Conservation (phyloP, 2,888 invertebrate genomes). For the Synergus japonicus region DNA sequence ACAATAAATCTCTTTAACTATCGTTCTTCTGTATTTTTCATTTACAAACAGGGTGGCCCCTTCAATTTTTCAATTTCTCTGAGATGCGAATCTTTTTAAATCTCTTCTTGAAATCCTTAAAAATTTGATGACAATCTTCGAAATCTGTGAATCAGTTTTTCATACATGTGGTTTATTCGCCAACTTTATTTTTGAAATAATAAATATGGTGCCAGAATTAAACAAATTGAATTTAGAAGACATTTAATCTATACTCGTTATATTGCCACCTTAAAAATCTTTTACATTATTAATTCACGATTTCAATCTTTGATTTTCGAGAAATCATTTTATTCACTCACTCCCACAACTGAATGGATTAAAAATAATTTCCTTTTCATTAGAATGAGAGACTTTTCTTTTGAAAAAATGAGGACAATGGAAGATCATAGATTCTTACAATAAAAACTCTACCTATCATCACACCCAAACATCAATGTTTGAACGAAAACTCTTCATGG, state of each 20-base stretch:
- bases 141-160: too few relatives aligned
- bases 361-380: neutral
- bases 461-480: conserved; percentile 56
- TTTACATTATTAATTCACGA: neutral
- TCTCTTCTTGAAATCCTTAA: too few relatives aligned
- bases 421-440: neutral
- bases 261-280: neutral
- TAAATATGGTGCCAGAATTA: too few relatives aligned
- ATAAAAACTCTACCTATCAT: conserved; percentile 40
- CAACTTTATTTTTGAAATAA: too few relatives aligned
- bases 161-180: too few relatives aligned
- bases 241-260: too few relatives aligned
- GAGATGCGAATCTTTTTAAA: too few relatives aligned
- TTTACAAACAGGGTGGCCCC: neutral
- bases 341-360: neutral
- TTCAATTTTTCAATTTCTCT: too few relatives aligned
- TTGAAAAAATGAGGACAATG: neutral
- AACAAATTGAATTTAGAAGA: too few relatives aligned
- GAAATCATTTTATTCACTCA: neutral
- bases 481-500: conserved; percentile 25
- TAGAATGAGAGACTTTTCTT: neutral
- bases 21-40: neutral
- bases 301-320: neutral
- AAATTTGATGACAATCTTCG: too few relatives aligned
- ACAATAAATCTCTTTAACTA: neutral